Evolutionary conservation across 2,888 invertebrate species (phyloP), one percentile per base, ranked within the genome.

Genomic region (Agrochola lychnidis): DNA sequence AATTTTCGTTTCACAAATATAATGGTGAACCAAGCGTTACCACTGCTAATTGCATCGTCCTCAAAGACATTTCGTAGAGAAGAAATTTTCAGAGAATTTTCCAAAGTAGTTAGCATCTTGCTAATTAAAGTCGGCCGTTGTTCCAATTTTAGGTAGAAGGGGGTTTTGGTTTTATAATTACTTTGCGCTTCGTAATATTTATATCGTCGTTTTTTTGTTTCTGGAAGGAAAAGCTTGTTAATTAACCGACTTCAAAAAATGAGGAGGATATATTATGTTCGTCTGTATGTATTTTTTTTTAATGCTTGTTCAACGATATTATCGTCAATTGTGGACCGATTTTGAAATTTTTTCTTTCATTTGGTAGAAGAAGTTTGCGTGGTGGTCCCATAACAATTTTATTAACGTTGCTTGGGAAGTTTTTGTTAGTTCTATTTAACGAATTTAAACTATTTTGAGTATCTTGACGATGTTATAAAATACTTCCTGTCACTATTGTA

Each of bases 81-180:
- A 66, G 68, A 40, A 64, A 82, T 70, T 70, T 83, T 83, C 64
- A 61, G 14, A 40, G 70, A 79, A 79, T 79, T 70, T 69, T 12
- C 56, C 10, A 45, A 71, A 79, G 63, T 79, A 70, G 61, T 72
- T 71, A 70, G 53, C 70, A 69, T 77, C 61, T 73, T 80, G 42
- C 77, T 82, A 79, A 82, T 79, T 82, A 83, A 79, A 82, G 76
- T 76, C 82, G 56, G 30, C 59, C 70, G 76, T 67, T 70, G 67
- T 79, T 70, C 59, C 62, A 63, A 78, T 82, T 82, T 82, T 42
- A 63, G 59, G 67, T 68, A 22, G 42, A 74, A 78, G n/a, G 7
- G 57, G 68, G 68, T 79, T 82, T 82, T 61, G 61, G 63, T 64
- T 82, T 79, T 75, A 69, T 79, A 82, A 82, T 82, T 73, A 78